phyloP scores from a whole-genome alignment of 2,113 vertebrate genomes.

The Panthera uncia region DNA sequence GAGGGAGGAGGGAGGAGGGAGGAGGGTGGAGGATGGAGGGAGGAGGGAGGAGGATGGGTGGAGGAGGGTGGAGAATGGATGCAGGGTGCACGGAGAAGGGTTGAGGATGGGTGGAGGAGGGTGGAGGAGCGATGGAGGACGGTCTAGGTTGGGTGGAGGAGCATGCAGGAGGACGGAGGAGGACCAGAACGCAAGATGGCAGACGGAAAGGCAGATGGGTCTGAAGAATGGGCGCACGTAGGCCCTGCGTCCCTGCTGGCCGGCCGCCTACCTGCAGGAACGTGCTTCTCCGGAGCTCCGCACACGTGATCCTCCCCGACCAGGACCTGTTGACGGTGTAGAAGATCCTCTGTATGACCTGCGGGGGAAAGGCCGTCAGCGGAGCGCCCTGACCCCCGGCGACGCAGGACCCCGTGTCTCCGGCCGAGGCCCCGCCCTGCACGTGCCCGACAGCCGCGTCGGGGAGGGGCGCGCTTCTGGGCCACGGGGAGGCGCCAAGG shows the following conservation, averaged over 20 bases:
- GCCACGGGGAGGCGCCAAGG: too few relatives aligned
- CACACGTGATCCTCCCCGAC: slow-evolving; percentile 93
- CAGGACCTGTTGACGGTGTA: slow-evolving; percentile 97
- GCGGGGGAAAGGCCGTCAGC: neutral
- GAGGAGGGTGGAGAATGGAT: neutral
- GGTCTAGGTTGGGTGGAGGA: accelerated
- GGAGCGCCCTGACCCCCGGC: accelerated
- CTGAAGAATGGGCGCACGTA: accelerated
- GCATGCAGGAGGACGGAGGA: accelerated
- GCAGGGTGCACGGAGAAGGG: too few relatives aligned
- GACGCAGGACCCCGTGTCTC: neutral
- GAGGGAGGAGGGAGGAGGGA: accelerated
- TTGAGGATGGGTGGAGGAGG: too few relatives aligned
- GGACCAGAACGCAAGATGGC: neutral
- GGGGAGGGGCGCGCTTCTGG: accelerated
- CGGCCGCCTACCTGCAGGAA: slow-evolving; percentile 92
- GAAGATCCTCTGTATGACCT: slow-evolving; percentile 98
- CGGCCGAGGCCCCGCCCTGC: neutral
- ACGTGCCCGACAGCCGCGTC: accelerated
- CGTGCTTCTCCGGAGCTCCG: slow-evolving; percentile 94
- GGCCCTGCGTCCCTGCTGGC: accelerated
- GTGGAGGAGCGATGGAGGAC: accelerated
- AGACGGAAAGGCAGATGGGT: accelerated
- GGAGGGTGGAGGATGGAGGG: neutral
- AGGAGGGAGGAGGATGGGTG: accelerated